Base-by-base conservation (phyloP, 2,797 vertebrate genomes). In the Gymnopithys bicolor region DNA sequence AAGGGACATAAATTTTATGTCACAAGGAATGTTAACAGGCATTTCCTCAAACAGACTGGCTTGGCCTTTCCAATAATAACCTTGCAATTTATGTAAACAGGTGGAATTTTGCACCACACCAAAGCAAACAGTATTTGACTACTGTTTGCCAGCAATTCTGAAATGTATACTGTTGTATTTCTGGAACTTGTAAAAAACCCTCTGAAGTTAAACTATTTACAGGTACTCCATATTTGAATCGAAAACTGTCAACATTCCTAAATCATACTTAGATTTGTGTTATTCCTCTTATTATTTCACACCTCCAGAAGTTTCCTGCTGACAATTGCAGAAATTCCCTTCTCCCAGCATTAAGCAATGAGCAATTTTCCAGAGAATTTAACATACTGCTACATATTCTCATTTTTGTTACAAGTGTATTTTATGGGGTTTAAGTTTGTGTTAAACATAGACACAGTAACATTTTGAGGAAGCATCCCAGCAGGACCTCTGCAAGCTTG, bases 271-370 rank as follows among this genome's bases (percentile, higher is more conserved):
- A 52, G 19, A 43, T 87, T 87, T 85, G 56, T 78, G 45, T 88
- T 93, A 87, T 79, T 89, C 43, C 7, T 67, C n/a, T 80, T 87
- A 83, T 75, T 94, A 87, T 96, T 94, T 91, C 76, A 88, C 82
- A 58, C 24, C 70, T 82, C 28, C 69, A 78, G 77, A 90, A 78
- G 11, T 74, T 95, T 95, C 59, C 87, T 92, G 79, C 45, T 81
- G 69, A 62, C 87, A 92, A 56, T 22, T 81, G 56, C 68, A 87
- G 53, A 68, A 89, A 76, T 78, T 84, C 63, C 21, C 11, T 70
- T 12, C 10, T 37, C 22, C 5, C 35, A 67, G 35, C 30, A 35
- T 0, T 32, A 49, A 23, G 22, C 14, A 11, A 81, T 51, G 30
- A 67, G 46, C 2, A 19, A 30, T 85, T 93, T 96, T 92, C 73